These are phyloP conservation scores for Drosophila atripex DNA, from an alignment of 2,888 invertebrate species.

Conservation along the genomic window DNA sequence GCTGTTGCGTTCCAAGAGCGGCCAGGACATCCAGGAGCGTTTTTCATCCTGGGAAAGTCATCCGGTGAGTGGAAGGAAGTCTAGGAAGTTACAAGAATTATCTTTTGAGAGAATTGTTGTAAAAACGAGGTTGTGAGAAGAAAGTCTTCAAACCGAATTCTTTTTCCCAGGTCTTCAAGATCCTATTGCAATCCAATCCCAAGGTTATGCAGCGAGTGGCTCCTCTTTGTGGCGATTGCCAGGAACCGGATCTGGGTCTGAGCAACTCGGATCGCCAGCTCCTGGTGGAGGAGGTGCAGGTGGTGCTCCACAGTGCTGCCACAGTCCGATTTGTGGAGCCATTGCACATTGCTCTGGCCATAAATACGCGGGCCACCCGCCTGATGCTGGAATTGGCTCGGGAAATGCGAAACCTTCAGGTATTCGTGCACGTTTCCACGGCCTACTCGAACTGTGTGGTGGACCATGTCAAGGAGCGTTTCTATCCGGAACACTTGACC, in stretches of 20 bases:
- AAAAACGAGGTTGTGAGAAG: background rate
- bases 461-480: constrained; percentile 81
- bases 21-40: constrained; percentile 87
- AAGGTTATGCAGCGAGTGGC: constrained; percentile 76
- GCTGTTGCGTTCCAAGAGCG: constrained; percentile 86
- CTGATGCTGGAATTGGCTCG: constrained; percentile 87
- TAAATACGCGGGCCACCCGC: constrained; percentile 88
- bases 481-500: constrained; percentile 81
- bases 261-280: constrained; percentile 76
- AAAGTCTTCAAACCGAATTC: background rate
- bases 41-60: constrained; percentile 89
- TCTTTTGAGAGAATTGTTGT: too few species aligned
- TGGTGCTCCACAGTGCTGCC: constrained; percentile 95
- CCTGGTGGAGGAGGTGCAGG: constrained; percentile 83
- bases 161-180: constrained; percentile 31
- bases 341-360: constrained; percentile 87
- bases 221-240: constrained; percentile 83
- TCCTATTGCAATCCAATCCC: constrained; percentile 59
- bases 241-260: constrained; percentile 81
- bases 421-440: constrained; percentile 88
- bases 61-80: constrained; percentile 85
- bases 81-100: background rate
- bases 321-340: constrained; percentile 92
- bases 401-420: constrained; percentile 85
- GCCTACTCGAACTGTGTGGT: constrained; percentile 88